phyloP scores from a whole-genome alignment of 2,888 invertebrate species.

The Thysanoteuthis rhombus region DNA sequence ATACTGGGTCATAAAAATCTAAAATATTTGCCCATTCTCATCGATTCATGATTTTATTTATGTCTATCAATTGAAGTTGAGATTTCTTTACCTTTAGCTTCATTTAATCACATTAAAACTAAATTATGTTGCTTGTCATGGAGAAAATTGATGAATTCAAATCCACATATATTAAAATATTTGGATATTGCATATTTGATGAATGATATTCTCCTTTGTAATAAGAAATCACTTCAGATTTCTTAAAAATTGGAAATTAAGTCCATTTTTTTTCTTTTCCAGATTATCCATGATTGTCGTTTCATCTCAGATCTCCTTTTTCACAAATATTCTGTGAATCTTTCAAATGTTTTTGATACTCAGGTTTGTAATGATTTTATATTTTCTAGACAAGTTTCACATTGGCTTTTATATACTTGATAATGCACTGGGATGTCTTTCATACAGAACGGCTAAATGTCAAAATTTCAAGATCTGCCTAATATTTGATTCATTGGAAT shows the following conservation, averaged over 20 bases:
- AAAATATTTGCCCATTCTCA: too few relatives aligned
- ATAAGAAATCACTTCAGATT: background rate
- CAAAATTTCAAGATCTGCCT: background rate
- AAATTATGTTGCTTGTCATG: too few relatives aligned
- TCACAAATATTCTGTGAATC: conserved; percentile 73
- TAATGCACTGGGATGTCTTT: background rate
- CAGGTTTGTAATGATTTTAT: conserved; percentile 46
- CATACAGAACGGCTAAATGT: background rate
- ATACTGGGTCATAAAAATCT: background rate
- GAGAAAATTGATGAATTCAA: too few relatives aligned
- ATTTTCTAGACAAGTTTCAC: background rate
- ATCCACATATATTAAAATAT: too few relatives aligned
- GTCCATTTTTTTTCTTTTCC: conserved; percentile 52
- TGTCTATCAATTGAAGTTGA: too few relatives aligned
- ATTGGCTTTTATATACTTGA: background rate
- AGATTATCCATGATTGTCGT: conserved; percentile 75
- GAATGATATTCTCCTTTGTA: too few relatives aligned
- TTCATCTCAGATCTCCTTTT: conserved; percentile 73
- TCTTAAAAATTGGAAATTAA: background rate
- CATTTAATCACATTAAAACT: too few relatives aligned
- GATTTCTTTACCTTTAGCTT: too few relatives aligned
- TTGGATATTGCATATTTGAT: too few relatives aligned
- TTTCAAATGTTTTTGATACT: conserved; percentile 75
- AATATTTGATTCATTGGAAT: background rate
- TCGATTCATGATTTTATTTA: too few relatives aligned